Evolutionary conservation across 64 coral and sea anemone genomes (phyloP).

Genomic region (Stichodactyla mertensii): DNA sequence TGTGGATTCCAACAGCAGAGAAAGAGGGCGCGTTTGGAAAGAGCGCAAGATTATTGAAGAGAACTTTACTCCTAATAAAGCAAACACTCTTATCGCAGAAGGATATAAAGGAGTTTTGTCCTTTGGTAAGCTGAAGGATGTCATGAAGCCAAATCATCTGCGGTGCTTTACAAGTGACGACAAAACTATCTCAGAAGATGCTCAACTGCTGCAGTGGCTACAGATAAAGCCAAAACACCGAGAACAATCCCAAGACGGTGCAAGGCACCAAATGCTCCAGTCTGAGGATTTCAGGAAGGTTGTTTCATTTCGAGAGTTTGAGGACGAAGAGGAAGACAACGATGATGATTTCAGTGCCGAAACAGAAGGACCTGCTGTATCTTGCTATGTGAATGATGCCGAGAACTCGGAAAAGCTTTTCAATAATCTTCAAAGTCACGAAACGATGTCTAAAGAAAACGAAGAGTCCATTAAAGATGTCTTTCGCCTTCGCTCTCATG

Average conservation of each 20-base stretch:
- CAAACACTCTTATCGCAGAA: neutral
- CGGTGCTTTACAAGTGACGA: neutral
- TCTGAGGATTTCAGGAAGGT: slow-evolving; percentile 5
- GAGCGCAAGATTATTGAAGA: neutral
- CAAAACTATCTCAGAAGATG: neutral
- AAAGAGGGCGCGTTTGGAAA: neutral
- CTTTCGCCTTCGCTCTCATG: neutral
- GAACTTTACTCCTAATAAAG: neutral
- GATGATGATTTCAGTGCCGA: slow-evolving; percentile 4
- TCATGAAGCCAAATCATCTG: slow-evolving; percentile 4
- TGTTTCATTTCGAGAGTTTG: neutral
- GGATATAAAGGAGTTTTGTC: slow-evolving; percentile 26
- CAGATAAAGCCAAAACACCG: neutral
- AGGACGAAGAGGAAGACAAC: neutral
- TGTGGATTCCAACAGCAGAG: neutral
- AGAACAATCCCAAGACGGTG: neutral
- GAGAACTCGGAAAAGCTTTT: slow-evolving; percentile 7
- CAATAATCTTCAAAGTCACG: slow-evolving; percentile 3
- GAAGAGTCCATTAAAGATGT: neutral
- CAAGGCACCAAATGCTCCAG: neutral
- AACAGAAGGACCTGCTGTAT: neutral
- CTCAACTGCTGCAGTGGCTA: slow-evolving; percentile 53
- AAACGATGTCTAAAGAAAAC: neutral
- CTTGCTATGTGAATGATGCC: neutral
- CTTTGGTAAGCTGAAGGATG: neutral